These are phyloP conservation scores for Selene dorsalis DNA, from an alignment of 2,797 vertebrate species.

Conservation along the genomic window DNA sequence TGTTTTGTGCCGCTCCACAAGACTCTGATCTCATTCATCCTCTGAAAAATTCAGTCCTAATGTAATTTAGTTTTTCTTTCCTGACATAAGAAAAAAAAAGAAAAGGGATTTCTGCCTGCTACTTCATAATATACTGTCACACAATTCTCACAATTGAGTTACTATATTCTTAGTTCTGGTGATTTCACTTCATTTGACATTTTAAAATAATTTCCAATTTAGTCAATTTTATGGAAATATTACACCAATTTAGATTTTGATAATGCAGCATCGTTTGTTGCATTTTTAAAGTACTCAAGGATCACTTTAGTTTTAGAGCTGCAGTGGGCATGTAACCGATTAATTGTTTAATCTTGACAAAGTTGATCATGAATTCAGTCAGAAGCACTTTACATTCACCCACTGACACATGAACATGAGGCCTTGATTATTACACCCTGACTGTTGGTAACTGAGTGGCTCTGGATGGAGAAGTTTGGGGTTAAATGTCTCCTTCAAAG, in stretches of 20 bases:
- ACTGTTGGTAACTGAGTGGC: slow-evolving; percentile 3
- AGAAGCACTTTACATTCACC: slow-evolving; percentile 7
- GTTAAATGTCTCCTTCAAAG: slow-evolving; percentile 39
- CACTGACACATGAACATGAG: neutral
- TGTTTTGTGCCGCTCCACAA: neutral
- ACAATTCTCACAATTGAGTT: neutral
- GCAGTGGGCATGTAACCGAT: neutral
- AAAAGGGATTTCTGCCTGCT: neutral
- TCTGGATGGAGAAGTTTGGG: slow-evolving; percentile 8
- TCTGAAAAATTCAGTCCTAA: neutral
- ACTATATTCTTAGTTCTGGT: neutral
- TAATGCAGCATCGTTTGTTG: neutral
- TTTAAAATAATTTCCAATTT: neutral
- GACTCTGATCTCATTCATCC: neutral
- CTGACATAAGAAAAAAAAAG: too few relatives aligned
- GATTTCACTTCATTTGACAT: too few relatives aligned
- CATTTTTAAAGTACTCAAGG: too few relatives aligned
- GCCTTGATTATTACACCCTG: neutral
- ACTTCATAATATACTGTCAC: neutral
- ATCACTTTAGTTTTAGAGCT: neutral
- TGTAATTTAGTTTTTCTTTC: neutral
- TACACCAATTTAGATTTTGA: neutral
- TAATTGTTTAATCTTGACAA: neutral
- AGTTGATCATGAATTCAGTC: neutral
- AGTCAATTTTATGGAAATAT: neutral